Evolutionary conservation across 1,140 invertebrate species (phyloP).

Genomic region (Wiebesia pumilae): DNA sequence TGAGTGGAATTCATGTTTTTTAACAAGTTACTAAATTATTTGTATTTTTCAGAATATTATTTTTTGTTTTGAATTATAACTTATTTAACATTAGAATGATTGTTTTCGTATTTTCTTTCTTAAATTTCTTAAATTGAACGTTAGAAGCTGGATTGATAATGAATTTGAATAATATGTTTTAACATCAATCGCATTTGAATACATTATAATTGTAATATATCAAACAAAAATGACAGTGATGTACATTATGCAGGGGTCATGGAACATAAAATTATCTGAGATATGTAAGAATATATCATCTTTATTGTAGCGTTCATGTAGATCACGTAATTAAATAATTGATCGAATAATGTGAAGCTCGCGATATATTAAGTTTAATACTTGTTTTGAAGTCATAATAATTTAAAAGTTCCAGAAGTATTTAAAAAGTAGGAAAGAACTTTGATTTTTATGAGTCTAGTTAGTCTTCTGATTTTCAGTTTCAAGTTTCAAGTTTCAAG

Average conservation of each 20-base stretch:
- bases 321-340: neutral
- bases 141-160: neutral
- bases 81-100: neutral
- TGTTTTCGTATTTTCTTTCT: neutral
- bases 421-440: neutral
- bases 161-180: neutral
- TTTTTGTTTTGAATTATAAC: neutral
- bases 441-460: constrained; percentile 14
- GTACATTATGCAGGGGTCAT: no score
- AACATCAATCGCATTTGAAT: no score
- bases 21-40: neutral
- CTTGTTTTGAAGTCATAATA: constrained; percentile 13
- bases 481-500: constrained; percentile 30
- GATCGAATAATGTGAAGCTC: neutral
- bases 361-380: neutral
- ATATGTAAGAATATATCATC: neutral
- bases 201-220: no score
- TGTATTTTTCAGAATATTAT: neutral
- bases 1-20: neutral
- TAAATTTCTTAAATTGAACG: no score
- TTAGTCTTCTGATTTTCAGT: neutral
- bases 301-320: neutral
- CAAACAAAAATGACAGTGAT: no score
- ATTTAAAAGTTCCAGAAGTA: neutral
- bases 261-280: no score